Percentiles rank a stretch among this genome's conserved stretches.
Conservation (phyloP, 2,113 vertebrate genomes). For the Tragelaphus buxtoni region DNA sequence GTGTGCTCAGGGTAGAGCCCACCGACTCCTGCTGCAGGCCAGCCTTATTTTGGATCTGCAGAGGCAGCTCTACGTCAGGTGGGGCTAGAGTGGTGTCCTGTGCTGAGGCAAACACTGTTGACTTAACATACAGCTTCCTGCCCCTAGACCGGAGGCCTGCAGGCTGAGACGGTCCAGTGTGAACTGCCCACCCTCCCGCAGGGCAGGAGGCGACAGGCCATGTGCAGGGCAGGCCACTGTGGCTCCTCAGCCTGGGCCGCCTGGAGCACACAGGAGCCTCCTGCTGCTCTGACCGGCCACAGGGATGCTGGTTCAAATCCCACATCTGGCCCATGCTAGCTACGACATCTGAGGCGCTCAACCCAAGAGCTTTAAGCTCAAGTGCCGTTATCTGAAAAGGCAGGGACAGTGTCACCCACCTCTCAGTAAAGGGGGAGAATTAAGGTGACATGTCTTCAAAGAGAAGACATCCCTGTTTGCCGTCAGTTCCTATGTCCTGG, state of each 20-base stretch:
- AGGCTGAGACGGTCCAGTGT: accelerated
- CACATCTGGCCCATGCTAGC: neutral
- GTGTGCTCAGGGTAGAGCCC: neutral
- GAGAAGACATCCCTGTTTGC: neutral
- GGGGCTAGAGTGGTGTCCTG: neutral
- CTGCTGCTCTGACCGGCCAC: neutral
- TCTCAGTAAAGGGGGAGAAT: neutral
- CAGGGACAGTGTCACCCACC: neutral
- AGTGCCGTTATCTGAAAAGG: neutral
- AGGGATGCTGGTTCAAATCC: neutral
- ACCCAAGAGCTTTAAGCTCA: neutral
- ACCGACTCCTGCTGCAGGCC: neutral
- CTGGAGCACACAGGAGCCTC: neutral
- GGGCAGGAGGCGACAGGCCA: neutral
- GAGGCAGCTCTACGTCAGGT: neutral
- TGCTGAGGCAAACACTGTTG: neutral
- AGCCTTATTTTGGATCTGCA: neutral
- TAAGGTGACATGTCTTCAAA: neutral
- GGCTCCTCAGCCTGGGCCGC: neutral
- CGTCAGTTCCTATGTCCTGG: neutral
- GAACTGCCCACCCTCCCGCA: accelerated
- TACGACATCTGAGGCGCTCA: accelerated
- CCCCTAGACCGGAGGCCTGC: neutral
- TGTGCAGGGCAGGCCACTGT: neutral
- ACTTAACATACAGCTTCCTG: neutral